These are phyloP conservation scores for Podabrus alpinus DNA, from an alignment of 2,888 invertebrate species.

Conservation along the genomic window DNA sequence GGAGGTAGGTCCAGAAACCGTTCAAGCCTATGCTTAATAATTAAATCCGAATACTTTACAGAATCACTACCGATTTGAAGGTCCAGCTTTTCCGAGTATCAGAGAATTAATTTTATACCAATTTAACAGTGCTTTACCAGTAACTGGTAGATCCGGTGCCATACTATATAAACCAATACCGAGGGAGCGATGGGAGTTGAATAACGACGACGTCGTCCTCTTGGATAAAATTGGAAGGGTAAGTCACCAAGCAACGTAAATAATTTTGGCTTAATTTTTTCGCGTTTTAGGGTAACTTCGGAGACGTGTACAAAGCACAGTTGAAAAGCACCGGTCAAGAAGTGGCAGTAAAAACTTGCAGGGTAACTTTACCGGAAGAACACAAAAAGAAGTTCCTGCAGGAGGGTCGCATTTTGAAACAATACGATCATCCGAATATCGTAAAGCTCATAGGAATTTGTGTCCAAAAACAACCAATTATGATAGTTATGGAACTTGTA, in stretches of 20 bases:
- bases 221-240: constrained; percentile 94
- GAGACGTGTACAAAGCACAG: constrained; percentile 93
- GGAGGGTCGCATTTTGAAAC: constrained; percentile 93
- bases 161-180: constrained; percentile 84
- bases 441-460: constrained; percentile 96
- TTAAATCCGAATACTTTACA: constrained; percentile 52
- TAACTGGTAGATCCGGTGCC: constrained; percentile 91
- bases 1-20: constrained; percentile 73
- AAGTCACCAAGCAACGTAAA: constrained; percentile 46
- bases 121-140: constrained; percentile 81
- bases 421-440: constrained; percentile 96
- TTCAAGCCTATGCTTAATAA: not conserved
- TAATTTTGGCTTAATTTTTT: constrained; percentile 1
- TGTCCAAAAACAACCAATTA: constrained; percentile 96
- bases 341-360: constrained; percentile 95
- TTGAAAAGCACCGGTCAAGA: constrained; percentile 81
- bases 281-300: constrained; percentile 86
- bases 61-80: constrained; percentile 93
- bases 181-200: constrained; percentile 92
- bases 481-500: constrained; percentile 99
- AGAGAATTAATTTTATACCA: constrained; percentile 91
- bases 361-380: constrained; percentile 92
- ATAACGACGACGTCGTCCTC: constrained; percentile 91
- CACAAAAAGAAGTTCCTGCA: constrained; percentile 91
- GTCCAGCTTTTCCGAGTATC: constrained; percentile 90